A percentile compares a stretch with the other conserved stretches of the same genome.
These are phyloP conservation scores for Montifringilla adamsi DNA, from an alignment of 2,113 vertebrate genomes.

Conservation along the genomic window DNA sequence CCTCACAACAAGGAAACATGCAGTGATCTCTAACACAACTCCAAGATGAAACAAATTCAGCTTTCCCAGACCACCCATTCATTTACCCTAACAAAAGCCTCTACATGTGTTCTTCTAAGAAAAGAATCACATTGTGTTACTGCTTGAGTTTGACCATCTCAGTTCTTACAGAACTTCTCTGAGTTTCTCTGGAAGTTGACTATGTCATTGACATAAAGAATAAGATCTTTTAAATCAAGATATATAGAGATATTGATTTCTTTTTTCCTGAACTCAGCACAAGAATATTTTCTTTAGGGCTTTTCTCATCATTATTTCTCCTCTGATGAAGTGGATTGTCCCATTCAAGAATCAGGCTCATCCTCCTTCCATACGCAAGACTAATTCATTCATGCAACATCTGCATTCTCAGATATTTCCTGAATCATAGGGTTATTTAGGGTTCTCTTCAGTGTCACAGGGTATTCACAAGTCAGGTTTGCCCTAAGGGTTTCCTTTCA, in stretches of 20 bases:
- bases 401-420: constrained; percentile 44
- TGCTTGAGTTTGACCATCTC: background rate
- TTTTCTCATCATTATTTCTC: background rate
- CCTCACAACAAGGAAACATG: background rate
- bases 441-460: background rate
- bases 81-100: background rate
- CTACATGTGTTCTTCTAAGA: background rate
- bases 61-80: background rate
- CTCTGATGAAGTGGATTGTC: background rate
- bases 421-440: constrained; percentile 8
- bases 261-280: background rate
- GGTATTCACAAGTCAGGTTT: background rate
- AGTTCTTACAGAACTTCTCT: background rate
- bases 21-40: background rate
- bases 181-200: background rate
- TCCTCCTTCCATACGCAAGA: background rate
- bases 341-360: background rate
- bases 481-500: constrained; percentile 36
- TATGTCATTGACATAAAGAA: background rate
- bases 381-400: background rate
- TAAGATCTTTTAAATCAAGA: background rate
- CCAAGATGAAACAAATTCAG: background rate
- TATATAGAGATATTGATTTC: background rate
- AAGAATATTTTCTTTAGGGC: background rate
- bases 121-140: background rate